phyloP scores from a whole-genome alignment of 23 tunicate genomes.

The Styela clava region DNA sequence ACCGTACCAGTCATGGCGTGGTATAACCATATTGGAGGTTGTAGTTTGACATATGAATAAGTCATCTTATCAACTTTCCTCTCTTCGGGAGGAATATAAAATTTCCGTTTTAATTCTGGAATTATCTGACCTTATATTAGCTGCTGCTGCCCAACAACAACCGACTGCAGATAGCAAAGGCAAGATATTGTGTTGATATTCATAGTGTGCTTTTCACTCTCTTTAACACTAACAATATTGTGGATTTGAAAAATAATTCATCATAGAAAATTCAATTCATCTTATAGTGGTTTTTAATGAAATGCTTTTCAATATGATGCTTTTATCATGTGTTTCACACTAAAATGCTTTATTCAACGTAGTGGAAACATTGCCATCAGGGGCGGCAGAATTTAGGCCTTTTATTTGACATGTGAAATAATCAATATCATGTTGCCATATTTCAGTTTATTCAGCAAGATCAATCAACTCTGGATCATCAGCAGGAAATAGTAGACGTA shows the following conservation, averaged over 20 bases:
- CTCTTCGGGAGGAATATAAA: too few relatives aligned
- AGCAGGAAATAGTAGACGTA: conserved; percentile 12
- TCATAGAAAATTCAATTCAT: not conserved
- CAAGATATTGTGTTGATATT: not conserved
- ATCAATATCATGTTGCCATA: not conserved
- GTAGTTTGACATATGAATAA: too few relatives aligned
- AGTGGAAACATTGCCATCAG: not conserved
- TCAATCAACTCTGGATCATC: conserved; percentile 10
- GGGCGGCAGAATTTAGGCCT: too few relatives aligned
- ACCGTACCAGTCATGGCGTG: too few relatives aligned
- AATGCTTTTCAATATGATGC: not conserved
- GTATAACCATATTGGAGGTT: too few relatives aligned
- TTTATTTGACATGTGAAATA: not conserved
- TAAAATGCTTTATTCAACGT: not conserved
- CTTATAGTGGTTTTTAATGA: not conserved
- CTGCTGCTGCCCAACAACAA: not conserved
- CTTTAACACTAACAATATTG: too few relatives aligned
- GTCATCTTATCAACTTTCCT: too few relatives aligned
- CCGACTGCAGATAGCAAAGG: not conserved
- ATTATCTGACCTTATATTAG: too few relatives aligned
- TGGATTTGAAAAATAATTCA: too few relatives aligned
- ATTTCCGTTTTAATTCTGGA: too few relatives aligned
- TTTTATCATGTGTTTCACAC: not conserved
- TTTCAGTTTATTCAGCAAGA: conserved; percentile 25
- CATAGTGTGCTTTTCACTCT: too few relatives aligned